These are phyloP conservation scores for Nomada goodeniana DNA, from an alignment of 2,888 invertebrate genomes.

Conservation along the genomic window DNA sequence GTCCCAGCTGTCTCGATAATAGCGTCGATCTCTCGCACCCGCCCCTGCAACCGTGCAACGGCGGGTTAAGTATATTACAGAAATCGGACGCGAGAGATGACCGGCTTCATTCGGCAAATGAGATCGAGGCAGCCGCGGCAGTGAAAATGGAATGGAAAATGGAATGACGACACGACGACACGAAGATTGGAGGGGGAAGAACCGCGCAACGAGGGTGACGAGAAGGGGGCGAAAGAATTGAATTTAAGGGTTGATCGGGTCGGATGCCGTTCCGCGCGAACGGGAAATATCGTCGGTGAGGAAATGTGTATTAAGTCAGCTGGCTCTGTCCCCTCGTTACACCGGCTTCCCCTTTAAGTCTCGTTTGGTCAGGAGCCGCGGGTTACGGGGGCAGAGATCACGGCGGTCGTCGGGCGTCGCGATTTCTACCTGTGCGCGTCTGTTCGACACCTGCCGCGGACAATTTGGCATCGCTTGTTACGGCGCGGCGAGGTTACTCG, in stretches of 20 bases:
- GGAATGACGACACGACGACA: background rate
- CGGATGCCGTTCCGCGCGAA: background rate
- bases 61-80: slow-evolving; percentile 68
- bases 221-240: slow-evolving; percentile 38
- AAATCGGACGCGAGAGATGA: slow-evolving; percentile 60
- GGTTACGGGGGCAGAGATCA: background rate
- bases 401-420: slow-evolving; percentile 16
- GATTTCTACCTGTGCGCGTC: slow-evolving; percentile 6
- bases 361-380: background rate
- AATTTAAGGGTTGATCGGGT: slow-evolving; percentile 33
- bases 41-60: slow-evolving; percentile 50
- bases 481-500: background rate
- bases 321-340: background rate
- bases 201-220: slow-evolving; percentile 26
- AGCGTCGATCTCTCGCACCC: slow-evolving; percentile 41
- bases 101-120: slow-evolving; percentile 68
- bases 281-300: slow-evolving; percentile 46
- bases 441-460: background rate
- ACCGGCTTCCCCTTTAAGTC: background rate
- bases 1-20: slow-evolving; percentile 49
- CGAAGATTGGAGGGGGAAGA: slow-evolving; percentile 7
- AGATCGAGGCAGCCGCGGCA: slow-evolving; percentile 54
- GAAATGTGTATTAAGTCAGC: slow-evolving; percentile 51
- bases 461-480: background rate
- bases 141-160: slow-evolving; percentile 20